A percentile compares a stretch with the other conserved stretches of the same genome.
phyloP scores from a whole-genome alignment of 2,888 invertebrate species.

The Drosophila demipolita region DNA sequence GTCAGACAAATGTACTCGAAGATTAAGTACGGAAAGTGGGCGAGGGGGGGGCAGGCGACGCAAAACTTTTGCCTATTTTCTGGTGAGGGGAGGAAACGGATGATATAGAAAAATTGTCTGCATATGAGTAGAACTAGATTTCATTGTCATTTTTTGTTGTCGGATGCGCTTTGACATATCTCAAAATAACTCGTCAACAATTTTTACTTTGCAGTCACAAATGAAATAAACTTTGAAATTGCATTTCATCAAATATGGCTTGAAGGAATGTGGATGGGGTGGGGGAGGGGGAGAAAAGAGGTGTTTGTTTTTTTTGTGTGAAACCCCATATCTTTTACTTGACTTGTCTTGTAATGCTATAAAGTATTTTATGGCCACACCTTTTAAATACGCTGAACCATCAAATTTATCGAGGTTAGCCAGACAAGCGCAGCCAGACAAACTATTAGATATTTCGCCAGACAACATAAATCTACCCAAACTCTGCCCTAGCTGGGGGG shows the following conservation, averaged over 20 bases:
- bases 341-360: conserved; percentile 47
- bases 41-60: background rate
- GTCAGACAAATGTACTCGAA: conserved; percentile 66
- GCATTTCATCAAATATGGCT: conserved; percentile 38
- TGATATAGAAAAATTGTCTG: conserved; percentile 21
- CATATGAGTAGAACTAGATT: conserved; percentile 39
- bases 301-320: background rate
- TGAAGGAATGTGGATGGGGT: background rate
- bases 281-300: too few relatives aligned
- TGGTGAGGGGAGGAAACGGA: background rate
- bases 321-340: conserved; percentile 24
- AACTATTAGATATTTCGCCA: conserved; percentile 44
- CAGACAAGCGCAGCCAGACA: conserved; percentile 36
- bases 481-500: background rate
- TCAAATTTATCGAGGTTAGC: conserved; percentile 64
- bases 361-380: conserved; percentile 58
- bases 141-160: conserved; percentile 25
- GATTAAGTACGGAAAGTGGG: background rate
- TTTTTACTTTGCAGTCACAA: conserved; percentile 40
- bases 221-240: conserved; percentile 72
- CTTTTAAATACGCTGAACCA: conserved; percentile 35
- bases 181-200: conserved; percentile 61
- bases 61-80: conserved; percentile 58
- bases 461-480: conserved; percentile 69
- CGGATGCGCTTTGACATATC: conserved; percentile 41